Base-by-base conservation (phyloP, 2,888 invertebrate species). In the Hirtodrosophila alboralis region DNA sequence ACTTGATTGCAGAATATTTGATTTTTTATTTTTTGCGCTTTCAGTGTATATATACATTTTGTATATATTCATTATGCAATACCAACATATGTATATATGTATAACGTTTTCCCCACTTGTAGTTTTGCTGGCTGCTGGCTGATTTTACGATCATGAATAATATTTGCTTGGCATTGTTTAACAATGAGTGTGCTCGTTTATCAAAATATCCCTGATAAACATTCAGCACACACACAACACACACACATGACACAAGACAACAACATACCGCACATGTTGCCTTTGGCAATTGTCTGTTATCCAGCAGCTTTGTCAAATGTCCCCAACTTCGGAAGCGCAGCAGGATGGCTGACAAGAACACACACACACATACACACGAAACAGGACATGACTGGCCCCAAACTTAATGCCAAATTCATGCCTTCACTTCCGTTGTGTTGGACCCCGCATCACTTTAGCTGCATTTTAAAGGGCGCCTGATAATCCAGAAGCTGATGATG, bases 331-430 rank as follows among this genome's bases (percentile, higher is more conserved):
- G 62, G 43, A 60, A 54, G 40, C 71, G 16, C 52, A 40, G 26
- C 64, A 53, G 64, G 58, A 61, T 45, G 30, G 41, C 37, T 28
- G 40, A 23, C 59, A 58, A 33, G 34, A 43, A 63, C 37, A 51
- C 33, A 31, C 33, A 44, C 34, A 48, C 37, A 31, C 52, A 38
- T 28, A 41, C 31, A 45, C 13, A 58, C 65, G 75, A 64, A 65
- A 63, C 18, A 65, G 59, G 70, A 56, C 80, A 75, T 69, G 63
- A 61, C 60, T 67, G 34, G 62, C 65, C 75, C 60, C 53, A 80
- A 75, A 84, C 62, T 66, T 69, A 75, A 80, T 84, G 69, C 64
- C 77, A 69, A 72, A 79, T 62, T 67, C 74, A 78, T 65, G 73
- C 75, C 58, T 23, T 2, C 23, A 23, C 23, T 23, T 23, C 8